phyloP scores from a whole-genome alignment of 2,113 vertebrate species.

The Tyto alba region DNA sequence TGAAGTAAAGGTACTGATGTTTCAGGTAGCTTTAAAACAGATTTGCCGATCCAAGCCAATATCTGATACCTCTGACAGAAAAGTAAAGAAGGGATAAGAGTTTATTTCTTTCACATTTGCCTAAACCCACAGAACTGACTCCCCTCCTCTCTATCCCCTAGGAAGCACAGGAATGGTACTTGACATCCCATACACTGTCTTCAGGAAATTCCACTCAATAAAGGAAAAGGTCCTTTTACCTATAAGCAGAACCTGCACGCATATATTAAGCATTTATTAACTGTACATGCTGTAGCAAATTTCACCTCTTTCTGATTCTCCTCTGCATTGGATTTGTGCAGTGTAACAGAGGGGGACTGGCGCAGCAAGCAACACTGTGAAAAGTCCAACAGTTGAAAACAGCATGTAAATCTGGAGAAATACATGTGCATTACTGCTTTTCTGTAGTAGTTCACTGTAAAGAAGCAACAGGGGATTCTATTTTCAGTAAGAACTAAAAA shows the following conservation, averaged over 20 bases:
- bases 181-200: neutral
- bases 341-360: neutral
- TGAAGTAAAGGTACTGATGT: neutral
- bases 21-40: slow-evolving; percentile 10
- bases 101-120: neutral
- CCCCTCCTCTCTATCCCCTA: neutral
- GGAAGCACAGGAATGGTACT: neutral
- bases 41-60: neutral
- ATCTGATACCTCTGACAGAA: neutral
- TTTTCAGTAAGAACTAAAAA: neutral
- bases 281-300: neutral
- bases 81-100: neutral
- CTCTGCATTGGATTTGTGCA: neutral
- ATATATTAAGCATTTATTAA: neutral
- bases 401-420: neutral
- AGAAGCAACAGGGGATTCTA: neutral
- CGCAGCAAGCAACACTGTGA: neutral
- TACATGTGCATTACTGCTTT: neutral
- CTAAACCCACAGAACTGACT: neutral
- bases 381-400: neutral
- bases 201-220: neutral
- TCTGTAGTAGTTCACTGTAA: neutral
- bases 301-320: neutral
- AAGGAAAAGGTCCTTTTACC: neutral
- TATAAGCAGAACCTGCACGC: neutral